A percentile compares a stretch with the other conserved stretches of the same genome.
These are phyloP conservation scores for Sula dactylatra DNA, from an alignment of 2,113 vertebrate genomes.

Conservation along the genomic window DNA sequence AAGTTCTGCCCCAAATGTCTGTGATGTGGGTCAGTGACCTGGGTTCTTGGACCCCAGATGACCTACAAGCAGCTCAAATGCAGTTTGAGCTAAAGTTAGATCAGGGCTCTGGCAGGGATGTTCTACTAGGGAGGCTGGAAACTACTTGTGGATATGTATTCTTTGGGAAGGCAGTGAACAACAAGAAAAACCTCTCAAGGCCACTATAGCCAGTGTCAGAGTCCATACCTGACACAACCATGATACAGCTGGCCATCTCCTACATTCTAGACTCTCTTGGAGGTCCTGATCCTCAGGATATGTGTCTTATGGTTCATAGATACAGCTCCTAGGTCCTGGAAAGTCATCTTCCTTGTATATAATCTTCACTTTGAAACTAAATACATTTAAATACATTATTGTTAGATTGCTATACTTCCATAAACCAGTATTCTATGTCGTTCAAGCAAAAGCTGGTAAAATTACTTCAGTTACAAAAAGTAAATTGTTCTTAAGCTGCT, in stretches of 20 bases:
- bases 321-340: neutral
- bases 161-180: neutral
- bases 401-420: neutral
- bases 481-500: neutral
- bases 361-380: neutral
- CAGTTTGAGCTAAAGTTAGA: neutral
- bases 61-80: neutral
- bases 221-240: neutral
- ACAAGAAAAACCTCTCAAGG: neutral
- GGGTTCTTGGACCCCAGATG: neutral
- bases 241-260: neutral
- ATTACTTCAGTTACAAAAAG: neutral
- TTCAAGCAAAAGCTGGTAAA: neutral
- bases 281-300: neutral
- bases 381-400: neutral
- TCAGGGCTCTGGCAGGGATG: fast-evolving
- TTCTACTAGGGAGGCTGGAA: neutral
- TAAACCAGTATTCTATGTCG: neutral
- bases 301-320: neutral
- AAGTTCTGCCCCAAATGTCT: neutral
- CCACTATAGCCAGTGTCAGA: neutral
- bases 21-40: neutral
- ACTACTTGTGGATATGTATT: neutral
- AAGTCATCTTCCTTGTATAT: neutral
- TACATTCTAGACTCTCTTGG: neutral